These are phyloP conservation scores for Saimiri boliviensis DNA, from an alignment of 2,113 vertebrate species.

Conservation along the genomic window DNA sequence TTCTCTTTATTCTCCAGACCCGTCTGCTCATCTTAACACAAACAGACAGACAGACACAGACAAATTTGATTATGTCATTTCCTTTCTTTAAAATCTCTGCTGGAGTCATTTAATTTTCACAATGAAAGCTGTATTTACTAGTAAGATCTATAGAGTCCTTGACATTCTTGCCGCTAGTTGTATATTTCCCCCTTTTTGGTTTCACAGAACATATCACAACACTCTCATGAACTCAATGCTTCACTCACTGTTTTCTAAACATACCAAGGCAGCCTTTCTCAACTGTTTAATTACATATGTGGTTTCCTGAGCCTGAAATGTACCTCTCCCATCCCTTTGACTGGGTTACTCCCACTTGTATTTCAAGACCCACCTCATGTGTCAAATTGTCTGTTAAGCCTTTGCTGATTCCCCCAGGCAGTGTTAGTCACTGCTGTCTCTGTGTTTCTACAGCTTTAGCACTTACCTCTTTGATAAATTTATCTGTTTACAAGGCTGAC, in stretches of 20 bases:
- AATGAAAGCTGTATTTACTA: neutral
- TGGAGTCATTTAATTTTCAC: neutral
- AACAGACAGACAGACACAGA: neutral
- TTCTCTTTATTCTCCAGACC: neutral
- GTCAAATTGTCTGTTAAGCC: conserved; percentile 45
- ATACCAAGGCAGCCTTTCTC: neutral
- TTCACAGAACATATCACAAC: neutral
- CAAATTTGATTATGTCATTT: neutral
- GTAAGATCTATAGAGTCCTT: neutral
- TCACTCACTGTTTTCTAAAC: conserved; percentile 50
- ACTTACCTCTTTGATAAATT: conserved; percentile 64
- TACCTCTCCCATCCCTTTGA: conserved; percentile 6
- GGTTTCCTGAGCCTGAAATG: conserved; percentile 9
- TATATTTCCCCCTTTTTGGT: neutral
- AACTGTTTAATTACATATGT: neutral
- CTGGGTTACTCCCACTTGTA: conserved; percentile 47
- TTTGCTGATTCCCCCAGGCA: conserved; percentile 51
- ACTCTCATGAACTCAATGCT: neutral
- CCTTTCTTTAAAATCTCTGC: neutral
- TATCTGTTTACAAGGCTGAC: conserved; percentile 73
- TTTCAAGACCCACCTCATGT: conserved; percentile 48
- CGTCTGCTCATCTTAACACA: neutral
- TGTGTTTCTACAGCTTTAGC: conserved; percentile 26
- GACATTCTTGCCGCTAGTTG: neutral
- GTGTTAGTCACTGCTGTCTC: conserved; percentile 61